Base-by-base conservation (phyloP, 2,113 vertebrate genomes). In the Oreochromis niloticus region DNA sequence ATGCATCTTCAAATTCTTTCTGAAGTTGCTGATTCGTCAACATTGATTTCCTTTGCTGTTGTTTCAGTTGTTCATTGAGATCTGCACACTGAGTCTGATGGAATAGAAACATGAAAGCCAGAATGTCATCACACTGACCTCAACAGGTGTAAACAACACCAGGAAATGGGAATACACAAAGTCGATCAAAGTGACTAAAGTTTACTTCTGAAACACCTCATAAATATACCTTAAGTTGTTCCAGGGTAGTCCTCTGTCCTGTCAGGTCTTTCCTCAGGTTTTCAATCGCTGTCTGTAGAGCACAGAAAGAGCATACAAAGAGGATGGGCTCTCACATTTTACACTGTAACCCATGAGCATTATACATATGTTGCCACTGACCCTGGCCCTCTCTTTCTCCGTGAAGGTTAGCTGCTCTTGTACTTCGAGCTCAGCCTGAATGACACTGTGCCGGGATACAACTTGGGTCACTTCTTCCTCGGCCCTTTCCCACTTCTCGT, bases 401-500 rank as follows among this genome's bases (percentile, higher is more conserved):
- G 84, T 86, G 54, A 90, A 54, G 86, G 71, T 88, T 85, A 94
- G 86, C 17, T 93, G 68, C 85, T 97, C 92, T 71, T 96, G 22
- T 54, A 95, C 91, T 0, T 97, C 93, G 75, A 96, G 92, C 84
- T 95, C 95, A 22, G 19, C 57, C 89, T 84, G 96, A 57, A 83
- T 92, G 84, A 94, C 22, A 46, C 91, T 83, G 89, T 96, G 97
- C 73, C 88, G 1, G 32, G 91, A 82, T 52, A 91, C 91, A 75
- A 95, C 73, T 3, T 88, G 85, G 90, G 92, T 94, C 83, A 96
- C 78, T 59, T 97, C 95, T 43, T 92, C 94, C 87, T 94, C 94
- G 57, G 96, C 88, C 39, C 92, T 85, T 93, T 93, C 94, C 92
- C 95, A 91, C 86, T 94, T 90, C 8, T 95, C 86, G 50, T 97